Conservation (phyloP, 2,888 invertebrate species). For the Noctua fimbriata region DNA sequence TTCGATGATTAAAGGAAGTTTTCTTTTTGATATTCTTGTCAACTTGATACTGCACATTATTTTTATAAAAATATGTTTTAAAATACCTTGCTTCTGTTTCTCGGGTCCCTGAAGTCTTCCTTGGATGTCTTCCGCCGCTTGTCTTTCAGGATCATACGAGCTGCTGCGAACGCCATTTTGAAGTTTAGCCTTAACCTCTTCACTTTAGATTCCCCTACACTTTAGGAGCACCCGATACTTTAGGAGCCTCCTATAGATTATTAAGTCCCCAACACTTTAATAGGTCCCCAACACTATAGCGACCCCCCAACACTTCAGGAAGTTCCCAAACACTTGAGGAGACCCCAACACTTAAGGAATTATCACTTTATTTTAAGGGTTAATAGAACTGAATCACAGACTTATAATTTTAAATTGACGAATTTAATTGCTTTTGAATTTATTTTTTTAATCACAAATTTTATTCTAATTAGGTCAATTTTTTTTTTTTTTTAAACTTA, state of each 20-base stretch:
- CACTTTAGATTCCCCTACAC: conserved; percentile 58
- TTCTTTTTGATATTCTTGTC: not conserved
- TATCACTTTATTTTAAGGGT: conserved; percentile 61
- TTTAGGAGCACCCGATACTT: conserved; percentile 41
- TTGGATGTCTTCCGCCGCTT: conserved; percentile 95
- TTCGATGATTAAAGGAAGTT: not conserved
- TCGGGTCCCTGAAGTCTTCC: conserved; percentile 93
- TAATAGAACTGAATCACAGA: conserved; percentile 78
- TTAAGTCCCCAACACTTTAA: not conserved
- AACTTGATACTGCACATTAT: not conserved
- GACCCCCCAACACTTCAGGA: conserved; percentile 1
- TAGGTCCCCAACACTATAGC: conserved; percentile 25
- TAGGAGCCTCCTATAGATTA: conserved; percentile 28
- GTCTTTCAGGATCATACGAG: conserved; percentile 96
- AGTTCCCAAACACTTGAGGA: not conserved
- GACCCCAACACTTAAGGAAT: conserved; percentile 29
- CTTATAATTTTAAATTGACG: conserved; percentile 77
- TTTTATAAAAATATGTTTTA: conserved; percentile 28
- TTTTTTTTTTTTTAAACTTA: conserved; percentile 72
- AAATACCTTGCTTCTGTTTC: conserved; percentile 95
- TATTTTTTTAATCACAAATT: conserved; percentile 54
- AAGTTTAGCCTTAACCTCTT: conserved; percentile 63
- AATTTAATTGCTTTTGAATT: conserved; percentile 74
- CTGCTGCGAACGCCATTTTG: conserved; percentile 95
- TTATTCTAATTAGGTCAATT: conserved; percentile 61